Evolutionary conservation across 2,797 vertebrate species (phyloP), one percentile per base, ranked within the genome.

Genomic region (Phyllotis vaccarum): DNA sequence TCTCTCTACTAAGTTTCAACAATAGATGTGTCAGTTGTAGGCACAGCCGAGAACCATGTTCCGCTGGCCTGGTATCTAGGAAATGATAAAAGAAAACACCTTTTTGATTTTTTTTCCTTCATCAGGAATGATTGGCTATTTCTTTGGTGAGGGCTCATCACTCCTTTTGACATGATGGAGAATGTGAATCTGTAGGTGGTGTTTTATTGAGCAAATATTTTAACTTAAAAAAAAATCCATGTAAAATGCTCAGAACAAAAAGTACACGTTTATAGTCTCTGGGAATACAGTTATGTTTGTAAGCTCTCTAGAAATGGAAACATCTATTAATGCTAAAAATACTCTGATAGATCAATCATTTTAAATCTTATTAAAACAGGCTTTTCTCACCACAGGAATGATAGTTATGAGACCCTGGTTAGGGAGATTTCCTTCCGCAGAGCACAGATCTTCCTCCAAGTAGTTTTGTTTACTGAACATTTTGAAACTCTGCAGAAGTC

Each of bases 361-460:
- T 97, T 98, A 98, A 98, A 98, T 98, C 97, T 96, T 98, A 98
- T 98, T 98, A 98, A 98, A 97, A 90, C 81, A 95, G 96, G 95
- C 64, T 97, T 98, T 98, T 98, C 96, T 98, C 90, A 97, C 96
- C 95, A 95, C 94, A 96, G 70, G 96, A 98, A 98, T 96, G 92
- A 90, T 93, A 93, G 97, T 98, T 98, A 98, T 93, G 97, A 94
- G 97, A 96, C 49, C 83, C 96, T 14, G 68, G 64, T 96, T 97
- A 98, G 96, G 98, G 95, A 92, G 83, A 93, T 92, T 95, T 98
- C 93, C 96, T 97, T 97, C 91, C 97, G 85, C 19, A 75, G 78
- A 66, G 72, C 83, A 96, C 93, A 96, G 96, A 95, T 97, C 98
- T 95, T 97, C 98, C 96, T 97, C 89, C 68, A 97, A 96, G 92